Conservation (phyloP, 2,113 vertebrate genomes). For the Myrmecophaga tridactyla region DNA sequence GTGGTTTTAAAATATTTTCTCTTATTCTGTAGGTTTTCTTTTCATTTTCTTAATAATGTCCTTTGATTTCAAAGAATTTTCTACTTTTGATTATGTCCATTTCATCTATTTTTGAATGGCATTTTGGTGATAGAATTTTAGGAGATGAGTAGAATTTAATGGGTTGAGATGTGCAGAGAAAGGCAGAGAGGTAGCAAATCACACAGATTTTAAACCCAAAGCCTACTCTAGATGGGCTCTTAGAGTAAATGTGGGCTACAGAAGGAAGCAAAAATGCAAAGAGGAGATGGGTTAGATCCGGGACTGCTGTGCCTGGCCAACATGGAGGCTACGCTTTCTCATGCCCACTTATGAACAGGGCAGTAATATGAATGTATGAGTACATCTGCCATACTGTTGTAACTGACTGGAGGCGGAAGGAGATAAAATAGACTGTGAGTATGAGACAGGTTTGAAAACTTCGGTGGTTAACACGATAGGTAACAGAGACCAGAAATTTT, state of each 20-base stretch:
- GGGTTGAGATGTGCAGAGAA: no score
- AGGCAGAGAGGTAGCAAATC: neutral
- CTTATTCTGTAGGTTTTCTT: no score
- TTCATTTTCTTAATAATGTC: no score
- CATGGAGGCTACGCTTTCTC: neutral
- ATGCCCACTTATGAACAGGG: no score
- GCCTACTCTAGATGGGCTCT: neutral
- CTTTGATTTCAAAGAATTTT: no score
- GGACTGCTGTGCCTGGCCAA: neutral
- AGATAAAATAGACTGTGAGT: rapidly evolving
- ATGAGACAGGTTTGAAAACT: rapidly evolving
- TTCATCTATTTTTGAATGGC: neutral
- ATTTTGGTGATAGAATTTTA: neutral
- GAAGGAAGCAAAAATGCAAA: no score
- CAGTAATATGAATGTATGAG: neutral
- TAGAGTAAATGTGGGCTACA: neutral
- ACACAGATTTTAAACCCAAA: neutral
- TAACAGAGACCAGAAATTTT: neutral
- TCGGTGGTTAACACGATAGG: rapidly evolving
- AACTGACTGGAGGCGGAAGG: neutral
- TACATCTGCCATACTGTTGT: rapidly evolving
- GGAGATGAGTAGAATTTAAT: neutral
- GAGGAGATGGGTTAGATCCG: neutral
- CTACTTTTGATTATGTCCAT: no score
- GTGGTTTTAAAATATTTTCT: no score